A percentile compares a stretch with the other conserved stretches of the same genome.
These are phyloP conservation scores for Polypedilum vanderplanki DNA, from an alignment of 1,140 invertebrate species.

Conservation along the genomic window DNA sequence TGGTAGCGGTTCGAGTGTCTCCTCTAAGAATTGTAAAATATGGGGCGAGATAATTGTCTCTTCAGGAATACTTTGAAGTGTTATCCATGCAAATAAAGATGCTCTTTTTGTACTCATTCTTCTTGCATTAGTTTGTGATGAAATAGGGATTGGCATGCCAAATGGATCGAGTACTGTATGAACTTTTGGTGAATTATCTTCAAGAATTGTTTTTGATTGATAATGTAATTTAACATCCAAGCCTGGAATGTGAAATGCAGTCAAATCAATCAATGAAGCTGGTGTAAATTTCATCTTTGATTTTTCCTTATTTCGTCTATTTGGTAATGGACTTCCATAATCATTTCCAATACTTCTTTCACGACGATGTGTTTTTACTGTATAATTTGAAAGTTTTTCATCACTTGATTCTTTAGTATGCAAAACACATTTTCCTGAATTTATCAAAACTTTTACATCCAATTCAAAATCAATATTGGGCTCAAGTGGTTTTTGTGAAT, in stretches of 20 bases:
- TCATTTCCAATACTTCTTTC: constrained; percentile 42
- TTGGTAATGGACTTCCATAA: constrained; percentile 47
- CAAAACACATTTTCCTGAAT: constrained; percentile 92
- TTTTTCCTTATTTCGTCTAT: constrained; percentile 46
- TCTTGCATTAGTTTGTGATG: constrained; percentile 39
- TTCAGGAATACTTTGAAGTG: constrained; percentile 89
- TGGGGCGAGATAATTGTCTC: constrained; percentile 93
- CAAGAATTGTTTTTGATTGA: constrained; percentile 70
- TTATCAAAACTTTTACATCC: constrained; percentile 93
- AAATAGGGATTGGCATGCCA: constrained; percentile 33
- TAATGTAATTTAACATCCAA: constrained; percentile 91
- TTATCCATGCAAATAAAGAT: constrained; percentile 91
- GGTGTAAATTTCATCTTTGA: constrained; percentile 43
- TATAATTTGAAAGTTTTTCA: constrained; percentile 54
- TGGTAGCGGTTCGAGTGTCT: constrained; percentile 88
- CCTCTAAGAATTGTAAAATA: constrained; percentile 89
- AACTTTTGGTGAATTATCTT: constrained; percentile 47
- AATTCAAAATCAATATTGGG: constrained; percentile 95
- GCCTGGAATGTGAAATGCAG: constrained; percentile 90
- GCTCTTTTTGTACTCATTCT: constrained; percentile 78
- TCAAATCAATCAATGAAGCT: constrained; percentile 64
- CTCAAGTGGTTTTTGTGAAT: constrained; percentile 53
- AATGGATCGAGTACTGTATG: constrained; percentile 34
- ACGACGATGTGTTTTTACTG: constrained; percentile 39
- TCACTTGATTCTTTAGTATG: constrained; percentile 83